phyloP scores from a whole-genome alignment of 2,797 vertebrate genomes.

The Eurystomus glaucurus region DNA sequence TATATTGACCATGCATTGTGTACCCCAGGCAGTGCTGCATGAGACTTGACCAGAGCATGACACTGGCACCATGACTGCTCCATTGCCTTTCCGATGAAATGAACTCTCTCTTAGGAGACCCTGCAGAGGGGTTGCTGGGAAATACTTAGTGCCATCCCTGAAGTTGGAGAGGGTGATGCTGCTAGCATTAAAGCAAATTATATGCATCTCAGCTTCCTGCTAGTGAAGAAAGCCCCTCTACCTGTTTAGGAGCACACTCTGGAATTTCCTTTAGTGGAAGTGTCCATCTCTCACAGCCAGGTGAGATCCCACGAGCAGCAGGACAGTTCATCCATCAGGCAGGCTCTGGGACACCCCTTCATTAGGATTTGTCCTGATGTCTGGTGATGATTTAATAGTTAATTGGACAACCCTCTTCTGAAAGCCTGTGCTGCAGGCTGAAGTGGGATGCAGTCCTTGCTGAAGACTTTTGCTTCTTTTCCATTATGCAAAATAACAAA shows the following conservation, averaged over 20 bases:
- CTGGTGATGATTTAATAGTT: not conserved
- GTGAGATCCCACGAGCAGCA: not conserved
- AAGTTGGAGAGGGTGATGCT: not conserved
- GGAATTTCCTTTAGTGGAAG: not conserved
- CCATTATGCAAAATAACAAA: slow-evolving; percentile 67
- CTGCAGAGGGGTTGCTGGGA: not conserved
- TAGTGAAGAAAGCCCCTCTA: not conserved
- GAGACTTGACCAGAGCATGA: not conserved
- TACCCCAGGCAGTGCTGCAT: rapidly evolving
- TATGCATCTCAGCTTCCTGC: not conserved
- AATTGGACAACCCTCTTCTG: not conserved
- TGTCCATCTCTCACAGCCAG: not conserved
- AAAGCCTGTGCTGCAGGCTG: not conserved
- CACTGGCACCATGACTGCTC: no score
- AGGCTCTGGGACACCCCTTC: not conserved
- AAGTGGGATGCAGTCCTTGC: not conserved
- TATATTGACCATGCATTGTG: rapidly evolving
- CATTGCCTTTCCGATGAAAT: rapidly evolving
- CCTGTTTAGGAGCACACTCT: not conserved
- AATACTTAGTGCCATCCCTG: not conserved
- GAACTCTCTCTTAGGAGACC: not conserved
- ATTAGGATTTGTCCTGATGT: not conserved
- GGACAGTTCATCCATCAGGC: not conserved
- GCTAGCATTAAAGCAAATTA: not conserved
- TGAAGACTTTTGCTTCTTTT: slow-evolving; percentile 54